phyloP scores from a whole-genome alignment of 2,113 vertebrate genomes.

The Xenotilapia longispinis region DNA sequence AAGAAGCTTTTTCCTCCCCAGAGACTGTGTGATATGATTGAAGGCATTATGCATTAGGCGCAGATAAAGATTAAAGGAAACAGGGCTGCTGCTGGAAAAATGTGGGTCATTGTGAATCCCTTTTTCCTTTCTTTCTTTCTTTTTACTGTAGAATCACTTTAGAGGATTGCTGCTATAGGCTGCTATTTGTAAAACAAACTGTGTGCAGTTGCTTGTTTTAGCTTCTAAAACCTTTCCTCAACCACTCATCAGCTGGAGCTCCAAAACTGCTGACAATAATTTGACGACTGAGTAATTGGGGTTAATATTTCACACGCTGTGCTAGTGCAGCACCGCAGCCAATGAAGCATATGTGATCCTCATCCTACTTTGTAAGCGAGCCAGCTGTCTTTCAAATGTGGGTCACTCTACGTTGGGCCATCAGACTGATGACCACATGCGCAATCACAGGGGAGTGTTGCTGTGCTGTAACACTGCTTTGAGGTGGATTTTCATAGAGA shows the following conservation, averaged over 20 bases:
- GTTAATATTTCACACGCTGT: conserved; percentile 39
- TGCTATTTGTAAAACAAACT: background rate
- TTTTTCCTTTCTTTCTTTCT: background rate
- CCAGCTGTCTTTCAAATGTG: conserved; percentile 59
- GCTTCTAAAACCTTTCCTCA: background rate
- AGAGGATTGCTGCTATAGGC: background rate
- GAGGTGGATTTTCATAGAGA: conserved; percentile 5
- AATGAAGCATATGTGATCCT: conserved; percentile 37
- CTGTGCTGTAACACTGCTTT: background rate
- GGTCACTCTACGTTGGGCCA: conserved; percentile 45
- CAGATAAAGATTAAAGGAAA: conserved; percentile 48
- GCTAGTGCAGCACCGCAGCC: background rate
- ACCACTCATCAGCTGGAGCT: background rate
- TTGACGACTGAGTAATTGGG: conserved; percentile 18
- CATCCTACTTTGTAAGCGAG: conserved; percentile 22
- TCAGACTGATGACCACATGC: conserved; percentile 14
- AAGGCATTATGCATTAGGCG: conserved; percentile 34
- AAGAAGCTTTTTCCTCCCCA: conserved; percentile 23
- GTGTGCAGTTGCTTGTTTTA: background rate
- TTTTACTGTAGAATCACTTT: background rate
- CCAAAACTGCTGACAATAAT: background rate
- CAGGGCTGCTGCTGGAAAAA: background rate
- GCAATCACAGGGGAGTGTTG: background rate
- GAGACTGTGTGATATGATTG: background rate
- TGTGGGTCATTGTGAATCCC: conserved; percentile 10